Evolutionary conservation across 2,113 vertebrate genomes (phyloP).

Genomic region (Burhinus oedicnemus): DNA sequence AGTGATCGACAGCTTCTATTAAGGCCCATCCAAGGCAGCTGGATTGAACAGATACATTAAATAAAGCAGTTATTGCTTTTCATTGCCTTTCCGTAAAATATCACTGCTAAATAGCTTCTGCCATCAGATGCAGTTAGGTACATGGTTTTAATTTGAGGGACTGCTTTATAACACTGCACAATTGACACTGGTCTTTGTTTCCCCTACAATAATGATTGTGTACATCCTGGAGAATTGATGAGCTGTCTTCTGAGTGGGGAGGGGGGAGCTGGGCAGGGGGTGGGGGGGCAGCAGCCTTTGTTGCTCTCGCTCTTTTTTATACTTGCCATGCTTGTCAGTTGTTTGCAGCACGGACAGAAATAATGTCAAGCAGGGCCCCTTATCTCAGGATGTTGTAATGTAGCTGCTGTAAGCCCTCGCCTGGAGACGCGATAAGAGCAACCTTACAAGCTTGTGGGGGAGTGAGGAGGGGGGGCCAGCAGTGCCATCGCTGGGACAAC

Average conservation of each 20-base stretch:
- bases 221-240: slow-evolving; percentile 96
- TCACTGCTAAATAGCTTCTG: slow-evolving; percentile 92
- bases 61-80: slow-evolving; percentile 98
- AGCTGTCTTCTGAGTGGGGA: slow-evolving; percentile 80
- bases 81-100: slow-evolving; percentile 95
- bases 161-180: slow-evolving; percentile 86
- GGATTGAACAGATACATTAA: slow-evolving; percentile 97
- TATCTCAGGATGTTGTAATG: slow-evolving; percentile 88
- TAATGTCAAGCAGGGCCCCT: slow-evolving; percentile 86
- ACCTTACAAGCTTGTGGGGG: slow-evolving; percentile 76
- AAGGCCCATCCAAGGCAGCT: slow-evolving; percentile 90
- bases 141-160: slow-evolving; percentile 99
- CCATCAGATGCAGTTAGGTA: slow-evolving; percentile 94
- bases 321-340: slow-evolving; percentile 85
- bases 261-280: not conserved
- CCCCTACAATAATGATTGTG: slow-evolving; percentile 88
- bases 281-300: slow-evolving; percentile 41
- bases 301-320: slow-evolving; percentile 73
- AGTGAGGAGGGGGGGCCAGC: not conserved
- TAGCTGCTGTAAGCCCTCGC: slow-evolving; percentile 82
- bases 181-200: slow-evolving; percentile 93
- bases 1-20: slow-evolving; percentile 99
- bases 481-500: slow-evolving; percentile 70
- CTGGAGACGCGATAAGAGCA: slow-evolving; percentile 88
- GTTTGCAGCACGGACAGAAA: slow-evolving; percentile 78